Base-by-base conservation (phyloP, 2,888 invertebrate species). In the Mamestra brassicae region DNA sequence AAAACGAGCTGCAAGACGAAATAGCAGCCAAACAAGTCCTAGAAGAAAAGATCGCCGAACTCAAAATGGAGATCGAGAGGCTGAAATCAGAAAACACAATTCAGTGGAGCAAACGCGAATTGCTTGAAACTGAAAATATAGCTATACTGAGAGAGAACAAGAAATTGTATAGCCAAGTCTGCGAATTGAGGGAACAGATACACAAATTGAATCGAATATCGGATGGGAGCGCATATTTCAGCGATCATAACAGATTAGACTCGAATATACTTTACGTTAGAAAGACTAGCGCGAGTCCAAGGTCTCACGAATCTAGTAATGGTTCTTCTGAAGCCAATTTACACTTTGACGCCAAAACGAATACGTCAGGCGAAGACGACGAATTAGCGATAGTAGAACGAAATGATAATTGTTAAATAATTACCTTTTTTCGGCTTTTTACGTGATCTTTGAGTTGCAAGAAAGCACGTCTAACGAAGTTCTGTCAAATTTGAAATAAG, bases 51-150 rank as follows among this genome's bases (percentile, higher is more conserved):
- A 93, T 95, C 38, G 95, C 96, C 0, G 96, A 96, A 81, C 85
- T 90, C 17, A 95, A 92, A 89, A 95, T 96, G 92, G 94, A 99
- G 97, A 94, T 99, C 85, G 99, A 99, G 92, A 97, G 98, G 86
- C 95, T 99, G 17, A 99, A 99, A 95, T 98, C 98, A 0, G 99
- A 99, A 95, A 99, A 99, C 94, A 99, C 99, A 0, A 97, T 98
- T 1, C 99, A 99, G 92, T 99, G 99, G 99, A 98, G 98, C 34
- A 98, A 98, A 92, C 96, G 99, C 6, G 99, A 99, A 93, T 96
- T 98, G 8, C 92, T 99, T 67, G 99, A 99, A 94, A 98, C 99
- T 0, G 99, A 99, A 89, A 99, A 99, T 91, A 97, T 98, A 88
- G 97, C 98, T 0, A 96, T 99, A 83, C 98, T 99, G 90, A 96